Evolutionary conservation across 1,140 invertebrate genomes (phyloP), one percentile per base, ranked within the genome.

Genomic region (Ostrea denselamellosa): DNA sequence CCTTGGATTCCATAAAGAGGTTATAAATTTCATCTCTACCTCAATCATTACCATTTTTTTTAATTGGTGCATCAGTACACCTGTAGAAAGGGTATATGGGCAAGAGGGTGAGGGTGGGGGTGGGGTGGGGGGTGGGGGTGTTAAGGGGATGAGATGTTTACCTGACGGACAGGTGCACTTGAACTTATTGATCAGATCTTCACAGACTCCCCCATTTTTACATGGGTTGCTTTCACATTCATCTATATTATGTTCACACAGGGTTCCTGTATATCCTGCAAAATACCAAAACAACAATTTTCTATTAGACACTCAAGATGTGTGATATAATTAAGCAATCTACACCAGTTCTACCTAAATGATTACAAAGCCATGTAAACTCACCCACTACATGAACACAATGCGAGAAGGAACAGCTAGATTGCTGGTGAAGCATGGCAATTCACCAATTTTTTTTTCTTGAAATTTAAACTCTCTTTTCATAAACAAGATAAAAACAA

Each of bases 241-340:
- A 92, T 99, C 97, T 0, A 99, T 97, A 92, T 99, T 98, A 0
- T 97, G 95, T 93, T 99, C 98, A 93, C 98, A 99, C 92, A 99
- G 98, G 90, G 97, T 97, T 0, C 98, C 98, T 96, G 87, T 83
- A 83, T 92, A 94, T 7, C 93, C 94, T 56, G 52, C 9, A 44
- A 5, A 62, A 62, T 19, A 58, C 10, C 14, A 44, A 77, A 10
- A 77, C 25, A 28, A 77, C 68, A 77, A 77, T 34, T 9, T 25
- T 77, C 34, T 44, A 44, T 44, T 44, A 44, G 5, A 44, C 34
- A 44, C 34, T 1, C 34, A 44, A 44, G 34, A 44, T 44, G 34
- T 44, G 34, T 44, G 34, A 44, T 44, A 44, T 19, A 62, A 62
- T 62, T 17, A 62, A 62, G 17, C n/a, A 62, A 62, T 62, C n/a